phyloP scores from a whole-genome alignment of 2,113 vertebrate genomes.

The Physeter macrocephalus region DNA sequence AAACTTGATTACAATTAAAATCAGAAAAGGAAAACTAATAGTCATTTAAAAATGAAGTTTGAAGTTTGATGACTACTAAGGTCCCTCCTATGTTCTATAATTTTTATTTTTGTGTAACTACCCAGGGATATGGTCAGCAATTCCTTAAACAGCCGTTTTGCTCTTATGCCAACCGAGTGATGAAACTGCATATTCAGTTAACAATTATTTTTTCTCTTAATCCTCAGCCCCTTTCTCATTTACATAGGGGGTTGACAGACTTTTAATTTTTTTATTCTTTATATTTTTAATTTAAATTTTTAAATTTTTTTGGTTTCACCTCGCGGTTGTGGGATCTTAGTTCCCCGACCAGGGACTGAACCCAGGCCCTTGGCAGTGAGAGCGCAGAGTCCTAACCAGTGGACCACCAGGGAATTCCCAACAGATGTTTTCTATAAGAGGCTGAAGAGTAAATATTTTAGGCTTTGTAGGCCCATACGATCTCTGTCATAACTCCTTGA shows the following conservation, averaged over 20 bases:
- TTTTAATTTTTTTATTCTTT: background rate
- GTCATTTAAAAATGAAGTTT: background rate
- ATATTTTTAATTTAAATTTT: background rate
- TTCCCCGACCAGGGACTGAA: too few relatives aligned
- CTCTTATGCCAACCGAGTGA: background rate
- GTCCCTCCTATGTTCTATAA: background rate
- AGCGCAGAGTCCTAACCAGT: too few relatives aligned
- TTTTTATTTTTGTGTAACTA: conserved; percentile 21
- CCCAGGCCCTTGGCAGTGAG: too few relatives aligned
- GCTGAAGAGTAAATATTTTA: background rate
- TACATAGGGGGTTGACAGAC: background rate
- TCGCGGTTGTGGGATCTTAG: too few relatives aligned
- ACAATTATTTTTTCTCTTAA: background rate
- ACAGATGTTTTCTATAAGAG: background rate
- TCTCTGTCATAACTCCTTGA: background rate
- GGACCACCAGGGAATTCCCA: too few relatives aligned
- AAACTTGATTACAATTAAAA: conserved; percentile 7
- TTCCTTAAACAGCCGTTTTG: background rate
- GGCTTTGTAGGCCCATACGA: background rate
- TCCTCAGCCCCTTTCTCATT: background rate
- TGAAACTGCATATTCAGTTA: background rate
- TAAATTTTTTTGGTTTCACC: background rate
- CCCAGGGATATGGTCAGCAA: background rate
- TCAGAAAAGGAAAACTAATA: background rate
- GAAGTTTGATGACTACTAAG: background rate